Evolutionary conservation across 2,797 vertebrate species (phyloP).

Genomic region (Coluber constrictor): DNA sequence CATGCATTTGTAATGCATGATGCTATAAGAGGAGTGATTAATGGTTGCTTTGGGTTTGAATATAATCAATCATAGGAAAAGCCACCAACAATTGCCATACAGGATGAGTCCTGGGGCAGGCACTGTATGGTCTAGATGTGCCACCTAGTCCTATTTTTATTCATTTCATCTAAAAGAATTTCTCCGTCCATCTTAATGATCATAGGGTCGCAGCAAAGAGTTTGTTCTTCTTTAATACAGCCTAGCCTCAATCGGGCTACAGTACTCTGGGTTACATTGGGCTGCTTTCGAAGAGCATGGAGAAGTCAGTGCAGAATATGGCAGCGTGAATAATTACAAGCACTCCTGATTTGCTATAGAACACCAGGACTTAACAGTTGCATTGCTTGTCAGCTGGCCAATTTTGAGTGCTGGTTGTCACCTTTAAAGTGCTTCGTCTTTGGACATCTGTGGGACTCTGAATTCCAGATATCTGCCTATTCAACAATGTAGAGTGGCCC

Average conservation of each 20-base stretch:
- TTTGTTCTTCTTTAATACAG: not conserved
- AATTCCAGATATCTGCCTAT: not conserved
- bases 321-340: not conserved
- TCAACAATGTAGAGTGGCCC: not conserved
- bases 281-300: not conserved
- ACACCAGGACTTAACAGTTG: not conserved
- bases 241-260: not conserved
- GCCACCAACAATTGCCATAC: not conserved
- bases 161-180: not conserved
- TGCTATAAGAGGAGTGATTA: not conserved
- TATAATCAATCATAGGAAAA: not conserved
- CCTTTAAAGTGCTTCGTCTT: not conserved
- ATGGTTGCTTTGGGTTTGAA: not conserved
- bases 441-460: not conserved
- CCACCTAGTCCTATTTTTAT: not conserved
- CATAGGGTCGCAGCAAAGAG: not conserved
- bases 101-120: not conserved
- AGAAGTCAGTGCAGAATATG: not conserved
- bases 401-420: not conserved
- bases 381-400: not conserved
- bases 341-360: not conserved
- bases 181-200: not conserved
- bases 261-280: not conserved
- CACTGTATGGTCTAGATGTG: not conserved
- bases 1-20: not conserved